Percentiles rank a stretch among this genome's conserved stretches.
phyloP scores from a whole-genome alignment of 2,797 vertebrate genomes.

The Gallirallus australis region DNA sequence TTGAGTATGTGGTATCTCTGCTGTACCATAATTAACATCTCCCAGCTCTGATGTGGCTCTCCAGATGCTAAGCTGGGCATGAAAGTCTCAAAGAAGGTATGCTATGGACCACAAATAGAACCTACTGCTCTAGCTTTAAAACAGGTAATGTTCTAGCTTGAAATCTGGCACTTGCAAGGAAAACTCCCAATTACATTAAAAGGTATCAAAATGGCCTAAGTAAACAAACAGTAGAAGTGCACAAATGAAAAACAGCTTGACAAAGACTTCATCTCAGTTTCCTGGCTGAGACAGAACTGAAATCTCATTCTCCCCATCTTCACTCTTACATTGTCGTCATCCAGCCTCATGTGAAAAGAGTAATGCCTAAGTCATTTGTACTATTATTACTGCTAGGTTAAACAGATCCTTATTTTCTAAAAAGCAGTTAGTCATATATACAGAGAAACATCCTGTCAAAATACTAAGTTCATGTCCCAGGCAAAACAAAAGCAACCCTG shows the following conservation, averaged over 20 bases:
- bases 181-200: neutral
- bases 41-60: neutral
- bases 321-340: neutral
- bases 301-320: neutral
- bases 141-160: neutral
- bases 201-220: neutral
- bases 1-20: neutral
- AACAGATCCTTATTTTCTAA: fast-evolving
- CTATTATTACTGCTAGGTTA: neutral
- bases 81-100: neutral
- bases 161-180: neutral
- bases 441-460: neutral
- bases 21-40: neutral
- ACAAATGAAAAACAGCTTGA: neutral
- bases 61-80: neutral
- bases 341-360: neutral
- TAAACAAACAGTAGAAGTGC: neutral
- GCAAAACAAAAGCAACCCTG: neutral
- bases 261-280: neutral
- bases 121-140: neutral
- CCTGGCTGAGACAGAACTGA: neutral
- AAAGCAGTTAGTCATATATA: neutral
- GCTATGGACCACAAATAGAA: neutral
- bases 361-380: neutral
- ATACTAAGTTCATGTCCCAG: neutral